Conservation (phyloP, 2,888 invertebrate species). For the Oxytorus armatus region DNA sequence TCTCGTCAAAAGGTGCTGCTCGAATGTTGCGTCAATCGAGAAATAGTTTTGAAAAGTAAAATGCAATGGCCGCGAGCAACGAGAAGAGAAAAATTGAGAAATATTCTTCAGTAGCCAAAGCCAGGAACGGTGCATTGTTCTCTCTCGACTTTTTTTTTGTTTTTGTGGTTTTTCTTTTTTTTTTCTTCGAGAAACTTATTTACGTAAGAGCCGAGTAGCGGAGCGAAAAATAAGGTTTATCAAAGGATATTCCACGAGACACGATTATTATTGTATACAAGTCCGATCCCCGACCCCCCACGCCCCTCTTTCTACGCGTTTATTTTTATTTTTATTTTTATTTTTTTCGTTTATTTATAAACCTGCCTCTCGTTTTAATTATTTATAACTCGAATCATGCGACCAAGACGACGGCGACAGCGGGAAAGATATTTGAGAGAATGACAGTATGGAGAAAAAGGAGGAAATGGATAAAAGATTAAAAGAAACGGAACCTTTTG, state of each 20-base stretch:
- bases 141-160: slow-evolving; percentile 37
- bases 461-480: slow-evolving; percentile 58
- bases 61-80: slow-evolving; percentile 21
- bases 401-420: slow-evolving; percentile 71
- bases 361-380: slow-evolving; percentile 77
- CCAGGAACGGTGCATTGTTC: slow-evolving; percentile 28
- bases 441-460: slow-evolving; percentile 64
- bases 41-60: slow-evolving; percentile 46
- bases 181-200: slow-evolving; percentile 37
- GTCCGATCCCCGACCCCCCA: slow-evolving; percentile 37
- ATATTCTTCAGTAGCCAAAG: neutral
- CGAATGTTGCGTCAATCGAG: slow-evolving; percentile 72
- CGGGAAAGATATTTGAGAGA: slow-evolving; percentile 54
- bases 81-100: slow-evolving; percentile 45
- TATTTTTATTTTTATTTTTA: slow-evolving; percentile 47
- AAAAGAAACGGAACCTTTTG: slow-evolving; percentile 78
- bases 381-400: slow-evolving; percentile 77
- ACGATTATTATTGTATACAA: slow-evolving; percentile 55
- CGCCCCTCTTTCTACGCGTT: slow-evolving; percentile 63
- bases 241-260: slow-evolving; percentile 57
- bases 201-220: slow-evolving; percentile 44
- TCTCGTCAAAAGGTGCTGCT: slow-evolving; percentile 60
- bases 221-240: slow-evolving; percentile 61
- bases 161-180: slow-evolving; percentile 32
- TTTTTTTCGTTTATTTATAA: slow-evolving; percentile 69